Evolutionary conservation across 2,888 invertebrate species (phyloP), one percentile per base, ranked within the genome.

Genomic region (Dorcus parallelipipedus): DNA sequence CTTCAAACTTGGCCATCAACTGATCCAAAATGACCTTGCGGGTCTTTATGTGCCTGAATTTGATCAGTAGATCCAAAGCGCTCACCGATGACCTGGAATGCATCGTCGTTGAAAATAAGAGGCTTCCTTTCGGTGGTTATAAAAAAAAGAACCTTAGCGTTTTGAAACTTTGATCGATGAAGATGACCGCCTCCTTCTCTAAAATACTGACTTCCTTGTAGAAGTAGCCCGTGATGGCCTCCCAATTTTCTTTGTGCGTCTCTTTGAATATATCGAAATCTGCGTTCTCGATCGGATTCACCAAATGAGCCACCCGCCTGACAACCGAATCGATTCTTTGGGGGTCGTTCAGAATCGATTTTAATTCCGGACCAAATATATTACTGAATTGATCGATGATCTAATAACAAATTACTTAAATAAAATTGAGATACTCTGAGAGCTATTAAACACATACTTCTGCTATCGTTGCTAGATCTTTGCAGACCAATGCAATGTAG

Each of bases 341-440:
- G 0, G 94, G 93, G 73, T 95, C 93, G 61, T 87, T 89, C 39
- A 95, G 90, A 38, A 95, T 90, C 0, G 93, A 88, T 71, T 93
- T 93, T 2, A 96, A 78, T 69, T 95, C 92, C 1, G 87, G 83
- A 0, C 95, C 94, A 74, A 96, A 95, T 59, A 96, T 90, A 66
- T 93, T 93, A 75, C 92, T 89, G 72, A 95, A 95, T 71, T 95
- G 92, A 70, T 91, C 86, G 3, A 94, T 82, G 0, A 92, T 87
- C 88, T 89, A 72, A 42, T 20, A 58, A 45, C 33, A 9, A 47
- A 47, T 26, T 50, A 50, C 1, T 17, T 38, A 20, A 20, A 2
- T 20, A 20, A 20, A 2, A 39, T 3, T 9, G 3, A 14, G 20
- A 20, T 20, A 20, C 20, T 20, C 20, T 14, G 14, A 14, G 14